Evolutionary conservation across 2,113 vertebrate species (phyloP).

Genomic region (Semicossyphus pulcher): DNA sequence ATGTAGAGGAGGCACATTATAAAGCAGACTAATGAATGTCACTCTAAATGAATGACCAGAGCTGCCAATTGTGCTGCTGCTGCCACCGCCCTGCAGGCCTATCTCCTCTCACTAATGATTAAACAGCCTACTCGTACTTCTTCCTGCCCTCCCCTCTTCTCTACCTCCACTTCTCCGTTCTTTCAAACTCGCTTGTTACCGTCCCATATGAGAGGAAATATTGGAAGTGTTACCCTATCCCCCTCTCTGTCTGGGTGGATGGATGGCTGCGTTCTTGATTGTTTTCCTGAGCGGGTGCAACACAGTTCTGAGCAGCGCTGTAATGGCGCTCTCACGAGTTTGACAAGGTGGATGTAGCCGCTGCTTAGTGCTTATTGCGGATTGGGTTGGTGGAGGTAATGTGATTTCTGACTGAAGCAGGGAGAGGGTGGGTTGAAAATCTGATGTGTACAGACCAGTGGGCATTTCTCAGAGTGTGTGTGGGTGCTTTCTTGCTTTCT

Average conservation of each 20-base stretch:
- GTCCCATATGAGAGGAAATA: constrained; percentile 55
- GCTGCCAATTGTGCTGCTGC: constrained; percentile 49
- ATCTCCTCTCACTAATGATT: constrained; percentile 63
- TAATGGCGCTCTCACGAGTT: constrained; percentile 54
- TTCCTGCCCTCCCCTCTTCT: constrained; percentile 3
- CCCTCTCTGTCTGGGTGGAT: constrained; percentile 34
- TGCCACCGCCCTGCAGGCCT: constrained; percentile 15
- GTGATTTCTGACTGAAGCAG: constrained; percentile 64
- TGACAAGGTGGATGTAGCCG: constrained; percentile 60
- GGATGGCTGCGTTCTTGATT: constrained; percentile 49
- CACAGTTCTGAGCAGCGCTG: neutral
- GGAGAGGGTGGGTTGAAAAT: constrained; percentile 51
- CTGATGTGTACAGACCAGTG: constrained; percentile 47
- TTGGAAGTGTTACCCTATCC: constrained; percentile 29
- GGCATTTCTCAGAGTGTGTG: constrained; percentile 49
- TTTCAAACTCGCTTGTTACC: constrained; percentile 59
- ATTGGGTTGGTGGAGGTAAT: constrained; percentile 53
- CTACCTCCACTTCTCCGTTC: constrained; percentile 24
- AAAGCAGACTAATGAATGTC: constrained; percentile 70
- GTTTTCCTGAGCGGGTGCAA: constrained; percentile 48
- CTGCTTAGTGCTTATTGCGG: constrained; percentile 52
- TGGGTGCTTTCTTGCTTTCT: constrained; percentile 15
- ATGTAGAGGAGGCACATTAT: constrained; percentile 58
- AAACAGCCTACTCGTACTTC: constrained; percentile 47
- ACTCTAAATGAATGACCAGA: constrained; percentile 61